Base-by-base conservation (phyloP, 2,888 invertebrate genomes). In the Cactoblastis cactorum region DNA sequence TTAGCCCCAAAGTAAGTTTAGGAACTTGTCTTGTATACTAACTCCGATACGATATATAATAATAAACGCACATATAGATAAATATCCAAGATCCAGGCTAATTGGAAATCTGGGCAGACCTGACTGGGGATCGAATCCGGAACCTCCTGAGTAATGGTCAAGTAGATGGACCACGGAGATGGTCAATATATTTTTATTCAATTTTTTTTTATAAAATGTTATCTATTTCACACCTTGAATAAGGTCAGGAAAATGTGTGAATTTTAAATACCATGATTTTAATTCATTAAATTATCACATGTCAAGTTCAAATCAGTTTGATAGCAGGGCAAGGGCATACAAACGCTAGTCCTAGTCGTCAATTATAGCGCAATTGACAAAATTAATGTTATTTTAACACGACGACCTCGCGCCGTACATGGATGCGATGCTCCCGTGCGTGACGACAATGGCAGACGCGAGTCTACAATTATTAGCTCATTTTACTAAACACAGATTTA, bases 251-350 rank as follows among this genome's bases (percentile, higher is more conserved):
- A 1, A 4, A 5, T 37, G 37, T 15, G 37, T 37, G 17, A 37
- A 35, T 3, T 37, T n/a, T n/a, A n/a, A n/a, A 15, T 15, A 11
- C 0, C 9, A 8, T 17, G 37, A 37, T 35, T 35, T 15, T 37
- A 17, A 17, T 37, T 37, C 5, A 37, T 37, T 11, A 37, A 37
- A 37, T 37, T 37, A 37, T 6, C 8, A 32, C 41, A 34, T 53
- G 53, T 50, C 53, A 53, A 53, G 52, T 49, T 50, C 49, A 19
- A 15, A 39, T 39, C 41, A 19, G 33, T 5, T 9, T 28, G 24
- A 15, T 15, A 3, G 24, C 28, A n/a, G 43, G 50, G 33, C 43
- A 24, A 43, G 45, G 43, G 35, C 43, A 24, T 17, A 17, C 37
- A 17, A 17, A 37, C 37, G 37, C 15, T 17, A 17, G 1, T 35